A percentile compares a stretch with the other conserved stretches of the same genome.
phyloP scores from a whole-genome alignment of 1,140 invertebrate genomes.

The Caenorhabditis tropicalis region DNA sequence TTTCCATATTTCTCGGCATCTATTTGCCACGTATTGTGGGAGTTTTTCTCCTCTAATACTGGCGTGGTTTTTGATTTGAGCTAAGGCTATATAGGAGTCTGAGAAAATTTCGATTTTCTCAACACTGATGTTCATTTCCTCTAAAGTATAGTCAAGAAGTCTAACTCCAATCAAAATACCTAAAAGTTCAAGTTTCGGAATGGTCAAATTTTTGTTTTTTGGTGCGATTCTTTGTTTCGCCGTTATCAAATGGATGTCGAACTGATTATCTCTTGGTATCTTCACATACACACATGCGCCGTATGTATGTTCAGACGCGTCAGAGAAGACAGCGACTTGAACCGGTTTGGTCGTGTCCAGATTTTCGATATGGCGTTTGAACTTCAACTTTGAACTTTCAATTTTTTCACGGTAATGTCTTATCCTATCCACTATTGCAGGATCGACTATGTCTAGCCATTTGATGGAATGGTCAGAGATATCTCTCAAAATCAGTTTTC shows the following conservation, averaged over 20 bases:
- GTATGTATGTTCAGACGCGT: not conserved
- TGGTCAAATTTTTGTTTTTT: not conserved
- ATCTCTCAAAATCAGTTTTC: not conserved
- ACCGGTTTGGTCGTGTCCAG: not conserved
- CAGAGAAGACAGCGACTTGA: not conserved
- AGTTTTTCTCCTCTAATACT: not conserved
- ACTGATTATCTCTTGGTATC: not conserved
- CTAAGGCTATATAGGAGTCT: not conserved
- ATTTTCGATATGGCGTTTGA: not conserved
- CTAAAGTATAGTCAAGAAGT: not conserved
- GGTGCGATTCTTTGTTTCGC: not conserved
- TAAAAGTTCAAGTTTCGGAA: not conserved
- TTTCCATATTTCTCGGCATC: not conserved
- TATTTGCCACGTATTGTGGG: not conserved
- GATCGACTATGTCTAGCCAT: not conserved
- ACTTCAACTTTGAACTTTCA: not conserved
- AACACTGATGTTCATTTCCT: not conserved
- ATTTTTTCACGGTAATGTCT: not conserved
- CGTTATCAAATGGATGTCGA: not conserved
- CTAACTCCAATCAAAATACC: not conserved
- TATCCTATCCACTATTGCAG: not conserved
- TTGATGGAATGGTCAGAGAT: not conserved
- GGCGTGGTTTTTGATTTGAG: not conserved
- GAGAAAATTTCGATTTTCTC: not conserved
- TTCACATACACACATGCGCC: not conserved